Percentiles rank a stretch among this genome's conserved stretches.
These are phyloP conservation scores for Pseudachorutes palmiensis DNA, from an alignment of 1,140 invertebrate species.

Conservation along the genomic window DNA sequence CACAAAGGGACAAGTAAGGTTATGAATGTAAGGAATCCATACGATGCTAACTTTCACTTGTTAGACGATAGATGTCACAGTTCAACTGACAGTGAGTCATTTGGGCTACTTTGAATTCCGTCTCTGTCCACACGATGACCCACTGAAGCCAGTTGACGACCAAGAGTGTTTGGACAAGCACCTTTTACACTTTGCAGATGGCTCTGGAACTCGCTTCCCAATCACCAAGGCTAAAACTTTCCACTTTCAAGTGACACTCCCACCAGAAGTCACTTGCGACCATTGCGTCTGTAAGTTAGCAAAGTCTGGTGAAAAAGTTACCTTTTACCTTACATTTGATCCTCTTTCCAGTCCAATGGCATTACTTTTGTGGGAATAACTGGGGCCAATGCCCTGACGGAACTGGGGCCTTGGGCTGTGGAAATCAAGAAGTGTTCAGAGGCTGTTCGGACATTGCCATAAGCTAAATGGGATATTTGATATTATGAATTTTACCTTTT, in stretches of 20 bases:
- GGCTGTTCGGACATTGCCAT: background rate
- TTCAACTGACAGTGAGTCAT: conserved; percentile 38
- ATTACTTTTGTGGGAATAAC: background rate
- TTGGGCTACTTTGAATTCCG: conserved; percentile 39
- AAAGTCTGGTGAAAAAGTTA: background rate
- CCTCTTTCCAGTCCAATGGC: background rate
- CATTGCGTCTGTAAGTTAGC: conserved; percentile 48
- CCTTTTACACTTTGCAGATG: conserved; percentile 40
- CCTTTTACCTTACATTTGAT: background rate
- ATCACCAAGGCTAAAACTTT: conserved; percentile 41
- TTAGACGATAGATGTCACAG: conserved; percentile 31
- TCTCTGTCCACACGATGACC: conserved; percentile 32
- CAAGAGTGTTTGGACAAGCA: conserved; percentile 41
- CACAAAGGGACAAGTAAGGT: conserved; percentile 62
- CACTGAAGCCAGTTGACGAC: conserved; percentile 30
- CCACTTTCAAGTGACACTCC: conserved; percentile 45
- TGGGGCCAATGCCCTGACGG: background rate
- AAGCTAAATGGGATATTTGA: too few relatives aligned
- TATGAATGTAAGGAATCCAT: conserved; percentile 1
- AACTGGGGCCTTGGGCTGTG: conserved; percentile 56
- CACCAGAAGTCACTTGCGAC: conserved; percentile 50
- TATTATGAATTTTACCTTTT: too few relatives aligned
- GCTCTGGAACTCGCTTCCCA: conserved; percentile 27
- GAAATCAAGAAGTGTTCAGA: conserved; percentile 42
- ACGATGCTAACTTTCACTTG: conserved; percentile 19